These are phyloP conservation scores for Podocnemis expansa DNA, from an alignment of 2,113 vertebrate species.

Conservation along the genomic window DNA sequence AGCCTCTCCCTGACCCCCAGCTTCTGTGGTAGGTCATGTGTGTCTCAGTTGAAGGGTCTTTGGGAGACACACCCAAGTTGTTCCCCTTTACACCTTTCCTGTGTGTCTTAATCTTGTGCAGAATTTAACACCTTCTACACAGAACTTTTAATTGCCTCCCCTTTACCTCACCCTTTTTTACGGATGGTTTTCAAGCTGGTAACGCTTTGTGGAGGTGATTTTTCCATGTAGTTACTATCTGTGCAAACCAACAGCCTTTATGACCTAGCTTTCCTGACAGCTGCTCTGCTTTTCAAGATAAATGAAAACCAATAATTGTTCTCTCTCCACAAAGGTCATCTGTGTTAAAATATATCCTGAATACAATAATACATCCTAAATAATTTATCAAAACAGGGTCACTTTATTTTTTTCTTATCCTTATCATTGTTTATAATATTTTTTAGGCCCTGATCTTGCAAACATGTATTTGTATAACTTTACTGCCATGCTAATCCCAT, in stretches of 20 bases:
- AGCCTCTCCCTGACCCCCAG: background rate
- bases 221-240: rapidly evolving
- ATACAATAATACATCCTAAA: too few species aligned
- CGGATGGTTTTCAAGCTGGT: background rate
- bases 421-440: background rate
- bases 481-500: background rate
- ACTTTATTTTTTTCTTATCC: background rate
- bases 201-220: background rate
- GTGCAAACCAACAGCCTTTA: background rate
- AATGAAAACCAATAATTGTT: background rate
- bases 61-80: constrained; percentile 44
- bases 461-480: background rate
- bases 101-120: background rate
- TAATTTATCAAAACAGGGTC: background rate
- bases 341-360: background rate
- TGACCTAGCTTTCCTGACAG: background rate
- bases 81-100: constrained; percentile 41
- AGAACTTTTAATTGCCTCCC: constrained; percentile 19
- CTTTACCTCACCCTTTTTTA: background rate
- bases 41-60: background rate
- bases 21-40: background rate
- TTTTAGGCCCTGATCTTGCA: background rate
- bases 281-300: background rate
- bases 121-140: background rate
- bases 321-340: background rate